Conservation (phyloP, 2,888 invertebrate genomes). For the Dexiosoma caninum region DNA sequence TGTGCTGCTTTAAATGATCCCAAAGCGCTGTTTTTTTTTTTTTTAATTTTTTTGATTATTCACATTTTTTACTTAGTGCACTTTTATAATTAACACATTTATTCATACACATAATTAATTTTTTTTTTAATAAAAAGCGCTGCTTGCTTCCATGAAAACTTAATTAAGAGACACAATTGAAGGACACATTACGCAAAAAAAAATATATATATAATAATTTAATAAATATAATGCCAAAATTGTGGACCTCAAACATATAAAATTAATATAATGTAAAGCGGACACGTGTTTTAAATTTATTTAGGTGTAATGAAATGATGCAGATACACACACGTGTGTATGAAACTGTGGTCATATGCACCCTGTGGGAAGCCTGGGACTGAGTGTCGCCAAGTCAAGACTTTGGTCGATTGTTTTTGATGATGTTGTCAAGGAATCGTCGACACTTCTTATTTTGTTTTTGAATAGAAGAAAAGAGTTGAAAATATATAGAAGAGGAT, state of each 20-base stretch:
- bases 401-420: too few species aligned
- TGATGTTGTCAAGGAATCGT: too few species aligned
- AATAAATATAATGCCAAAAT: background rate
- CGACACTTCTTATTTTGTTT: too few species aligned
- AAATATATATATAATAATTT: background rate
- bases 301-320: background rate
- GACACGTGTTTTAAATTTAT: background rate
- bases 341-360: background rate
- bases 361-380: too few species aligned
- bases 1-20: background rate
- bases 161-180: background rate
- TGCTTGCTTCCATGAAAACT: background rate
- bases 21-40: background rate
- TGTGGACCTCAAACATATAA: background rate
- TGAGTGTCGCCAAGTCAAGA: too few species aligned
- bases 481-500: too few species aligned
- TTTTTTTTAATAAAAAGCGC: background rate
- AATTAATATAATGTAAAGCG: conserved; percentile 1
- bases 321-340: background rate
- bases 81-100: background rate
- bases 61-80: too few species aligned
- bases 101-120: background rate
- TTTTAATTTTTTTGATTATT: background rate
- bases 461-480: too few species aligned
- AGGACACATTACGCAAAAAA: background rate